These are phyloP conservation scores for Phortica okadai DNA, from an alignment of 2,888 invertebrate genomes.

Conservation along the genomic window DNA sequence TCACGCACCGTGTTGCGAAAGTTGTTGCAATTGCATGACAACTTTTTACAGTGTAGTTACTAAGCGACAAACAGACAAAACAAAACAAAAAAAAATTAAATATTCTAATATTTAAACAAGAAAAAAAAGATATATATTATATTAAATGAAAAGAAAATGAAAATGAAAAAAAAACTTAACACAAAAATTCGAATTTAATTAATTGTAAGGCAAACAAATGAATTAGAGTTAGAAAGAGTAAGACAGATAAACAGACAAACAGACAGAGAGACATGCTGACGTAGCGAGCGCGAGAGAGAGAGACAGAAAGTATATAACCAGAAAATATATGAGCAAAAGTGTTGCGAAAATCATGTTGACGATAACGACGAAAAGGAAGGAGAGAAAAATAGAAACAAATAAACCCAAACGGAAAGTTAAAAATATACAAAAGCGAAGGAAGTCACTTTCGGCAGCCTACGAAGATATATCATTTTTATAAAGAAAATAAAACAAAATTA, in stretches of 20 bases:
- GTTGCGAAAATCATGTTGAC: not conserved
- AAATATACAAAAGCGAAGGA: not conserved
- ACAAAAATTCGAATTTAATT: constrained; percentile 76
- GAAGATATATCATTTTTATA: constrained; percentile 39
- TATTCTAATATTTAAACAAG: constrained; percentile 6
- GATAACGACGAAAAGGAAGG: not conserved
- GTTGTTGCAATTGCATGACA: constrained; percentile 22
- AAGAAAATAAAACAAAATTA: constrained; percentile 36
- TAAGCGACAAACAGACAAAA: not conserved
- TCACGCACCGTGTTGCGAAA: constrained; percentile 13
- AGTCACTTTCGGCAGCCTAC: constrained; percentile 16
- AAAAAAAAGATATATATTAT: not conserved
- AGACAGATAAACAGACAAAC: not conserved
- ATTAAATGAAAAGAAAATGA: constrained; percentile 50
- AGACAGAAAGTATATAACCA: not conserved
- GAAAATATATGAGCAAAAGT: not conserved
- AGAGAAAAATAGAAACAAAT: not conserved
- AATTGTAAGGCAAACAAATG: constrained; percentile 67
- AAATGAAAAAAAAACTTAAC: constrained; percentile 65
- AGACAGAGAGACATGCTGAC: not conserved
- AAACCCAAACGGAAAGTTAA: not conserved
- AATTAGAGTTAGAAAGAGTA: constrained; percentile 55
- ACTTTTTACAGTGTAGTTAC: constrained; percentile 25
- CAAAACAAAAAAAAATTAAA: constrained; percentile 35
- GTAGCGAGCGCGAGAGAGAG: not conserved